Evolutionary conservation across 2,888 invertebrate genomes (phyloP), one percentile per base, ranked within the genome.

Genomic region (Agrotis segetum): DNA sequence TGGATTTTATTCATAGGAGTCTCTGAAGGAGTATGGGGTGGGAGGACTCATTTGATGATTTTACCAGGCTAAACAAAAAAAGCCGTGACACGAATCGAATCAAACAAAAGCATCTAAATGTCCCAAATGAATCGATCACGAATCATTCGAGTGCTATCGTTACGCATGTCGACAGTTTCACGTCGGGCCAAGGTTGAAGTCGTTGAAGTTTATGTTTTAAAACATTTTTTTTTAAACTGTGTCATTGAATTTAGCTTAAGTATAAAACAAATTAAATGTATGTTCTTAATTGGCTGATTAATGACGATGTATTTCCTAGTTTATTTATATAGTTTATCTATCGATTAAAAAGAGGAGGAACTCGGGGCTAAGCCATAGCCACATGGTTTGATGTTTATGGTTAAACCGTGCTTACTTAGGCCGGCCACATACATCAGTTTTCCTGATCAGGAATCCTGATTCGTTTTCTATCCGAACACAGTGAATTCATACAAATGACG

Each of bases 61-160:
- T 24, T 24, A 24, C 24, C 24, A 24, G 1, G 24, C 24, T 24
- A 24, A 24, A 24, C 1, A 24, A 47, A 3, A 24, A 60, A 44
- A 49, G 21, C 11, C 40, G 47, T 64, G 60, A n/a, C 50, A 71
- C 4, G 13, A 34, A 16, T 21, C 14, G 21, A 52, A n/a, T 65
- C 7, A 60, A 64, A 77, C 24, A 68, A 65, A 47, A 50, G n/a
- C 16, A 49, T 69, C 47, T 52, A 69, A 71, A 71, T 65, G 46
- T 34, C 46, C 56, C 60, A 78, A 87, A 87, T 85, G 29, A 79
- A 79, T 64, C 13, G 65, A 72, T 85, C 87, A 87, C 86, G 87
- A 81, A 19, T 44, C 44, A 50, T 29, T 19, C 55, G 71, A 71
- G 69, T 83, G 79, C 13, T 67, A 78, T 46, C 44, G 29, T 49